Evolutionary conservation across 2,797 vertebrate species (phyloP).

Genomic region (Lacerta viridis): DNA sequence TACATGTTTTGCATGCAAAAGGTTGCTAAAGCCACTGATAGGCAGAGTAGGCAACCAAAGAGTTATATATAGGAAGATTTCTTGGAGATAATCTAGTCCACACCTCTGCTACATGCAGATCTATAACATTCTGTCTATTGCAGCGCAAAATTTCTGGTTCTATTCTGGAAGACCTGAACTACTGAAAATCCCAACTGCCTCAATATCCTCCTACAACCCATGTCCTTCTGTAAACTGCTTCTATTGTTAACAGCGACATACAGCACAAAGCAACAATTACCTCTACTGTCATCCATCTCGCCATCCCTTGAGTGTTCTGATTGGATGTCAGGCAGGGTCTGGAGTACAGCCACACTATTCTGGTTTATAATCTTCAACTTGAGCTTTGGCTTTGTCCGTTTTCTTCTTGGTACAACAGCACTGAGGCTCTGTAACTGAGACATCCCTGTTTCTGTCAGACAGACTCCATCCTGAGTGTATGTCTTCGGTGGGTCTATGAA

Average conservation of each 20-base stretch:
- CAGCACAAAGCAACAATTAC: conserved; percentile 78
- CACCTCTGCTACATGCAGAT: too few relatives aligned
- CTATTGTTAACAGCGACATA: conserved; percentile 32
- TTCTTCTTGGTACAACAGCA: conserved; percentile 90
- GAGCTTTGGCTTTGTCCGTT: conserved; percentile 95
- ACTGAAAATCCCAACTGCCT: background rate
- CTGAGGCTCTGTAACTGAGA: conserved; percentile 97
- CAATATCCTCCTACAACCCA: background rate
- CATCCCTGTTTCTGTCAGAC: conserved; percentile 96
- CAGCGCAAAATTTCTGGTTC: background rate
- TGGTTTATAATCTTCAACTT: conserved; percentile 99
- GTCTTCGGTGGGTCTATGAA: conserved; percentile 92
- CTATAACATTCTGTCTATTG: too few relatives aligned
- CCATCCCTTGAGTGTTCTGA: conserved; percentile 93
- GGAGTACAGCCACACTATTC: conserved; percentile 98
- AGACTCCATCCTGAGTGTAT: conserved; percentile 98
- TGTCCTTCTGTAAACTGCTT: background rate
- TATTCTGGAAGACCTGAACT: background rate
- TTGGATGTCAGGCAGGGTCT: conserved; percentile 91
- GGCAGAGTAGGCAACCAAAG: background rate
- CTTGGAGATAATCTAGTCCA: too few relatives aligned
- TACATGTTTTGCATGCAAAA: background rate
- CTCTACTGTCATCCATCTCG: conserved; percentile 93
- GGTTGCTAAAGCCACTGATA: background rate
- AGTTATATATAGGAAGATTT: too few relatives aligned